Evolutionary conservation across 2,888 invertebrate genomes (phyloP), one percentile per base, ranked within the genome.

Genomic region (Crepidodera aurea): DNA sequence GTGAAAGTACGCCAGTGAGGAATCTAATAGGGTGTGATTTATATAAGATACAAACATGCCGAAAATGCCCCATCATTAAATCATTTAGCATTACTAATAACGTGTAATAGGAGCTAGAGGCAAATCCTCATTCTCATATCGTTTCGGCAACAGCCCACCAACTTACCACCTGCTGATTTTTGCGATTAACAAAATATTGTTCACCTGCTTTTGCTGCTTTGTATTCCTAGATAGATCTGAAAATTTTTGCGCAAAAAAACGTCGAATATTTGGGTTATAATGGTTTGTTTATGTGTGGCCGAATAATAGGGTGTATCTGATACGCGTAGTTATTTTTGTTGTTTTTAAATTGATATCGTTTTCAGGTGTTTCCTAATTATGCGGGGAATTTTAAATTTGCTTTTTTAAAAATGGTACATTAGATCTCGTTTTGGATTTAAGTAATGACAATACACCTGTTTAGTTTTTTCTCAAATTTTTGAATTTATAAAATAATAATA

Each of bases 11-110:
- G 37, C 13, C 37, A 12, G 13, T 37, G 37, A 15, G 12, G n/a
- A n/a, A 13, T 40, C 27, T 44, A 59, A 63, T 59, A 27, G 58
- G 37, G 44, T 59, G 59, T 63, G 63, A 63, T 63, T 63, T 63
- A 63, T 63, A 63, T 50, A 29, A 27, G 51, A 63, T 55, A 40
- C 54, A 51, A 48, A 44, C 50, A 54, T 55, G 15, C 44, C 63
- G 55, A 63, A 63, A 63, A 55, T 63, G 54, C 55, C 50, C 61
- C 50, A 64, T 64, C 60, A 64, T 64, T 57, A 61, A 60, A 60
- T 44, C 61, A 54, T 61, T 64, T 64, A 64, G 61, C 64, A 64
- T 64, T 53, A 58, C 64, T 64, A 64, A 64, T 64, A 62, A 53
- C 39, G 59, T 55, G 60, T 60, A 61, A 64, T 64, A 61, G 58